Evolutionary conservation across 2,888 invertebrate genomes (phyloP).

Genomic region (Bellardia bayeri): DNA sequence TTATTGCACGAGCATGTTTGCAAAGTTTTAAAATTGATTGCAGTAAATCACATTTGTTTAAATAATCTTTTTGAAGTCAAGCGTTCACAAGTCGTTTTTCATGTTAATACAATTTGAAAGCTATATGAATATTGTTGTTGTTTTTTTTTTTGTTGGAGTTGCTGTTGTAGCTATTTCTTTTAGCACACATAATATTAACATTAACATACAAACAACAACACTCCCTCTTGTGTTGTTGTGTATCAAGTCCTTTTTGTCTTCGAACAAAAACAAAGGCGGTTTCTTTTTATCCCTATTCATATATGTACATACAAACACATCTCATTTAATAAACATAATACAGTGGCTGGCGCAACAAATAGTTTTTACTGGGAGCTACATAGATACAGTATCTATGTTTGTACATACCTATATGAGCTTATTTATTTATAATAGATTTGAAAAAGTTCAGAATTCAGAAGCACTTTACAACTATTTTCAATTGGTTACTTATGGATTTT

Average conservation of each 20-base stretch:
- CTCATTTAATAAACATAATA: slow-evolving; percentile 49
- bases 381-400: background rate
- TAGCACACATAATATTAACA: slow-evolving; percentile 68
- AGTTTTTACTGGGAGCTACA: background rate
- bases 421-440: no score
- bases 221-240: slow-evolving; percentile 57
- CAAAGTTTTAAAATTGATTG: slow-evolving; percentile 81
- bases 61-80: slow-evolving; percentile 72
- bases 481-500: no score
- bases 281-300: slow-evolving; percentile 65
- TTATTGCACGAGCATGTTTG: slow-evolving; percentile 49
- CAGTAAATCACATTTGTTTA: slow-evolving; percentile 81
- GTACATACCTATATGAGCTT: no score
- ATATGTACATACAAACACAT: background rate
- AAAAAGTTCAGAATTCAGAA: no score
- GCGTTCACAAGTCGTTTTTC: slow-evolving; percentile 72
- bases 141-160: slow-evolving; percentile 32
- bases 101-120: slow-evolving; percentile 73
- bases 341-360: slow-evolving; percentile 50
- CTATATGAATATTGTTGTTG: slow-evolving; percentile 53
- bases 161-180: slow-evolving; percentile 38
- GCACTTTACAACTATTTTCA: no score
- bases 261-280: slow-evolving; percentile 58
- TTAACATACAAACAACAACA: slow-evolving; percentile 75
- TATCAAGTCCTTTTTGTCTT: slow-evolving; percentile 72